Evolutionary conservation across 2,888 invertebrate species (phyloP), one percentile per base, ranked within the genome.

Genomic region (Eilema sororculum): DNA sequence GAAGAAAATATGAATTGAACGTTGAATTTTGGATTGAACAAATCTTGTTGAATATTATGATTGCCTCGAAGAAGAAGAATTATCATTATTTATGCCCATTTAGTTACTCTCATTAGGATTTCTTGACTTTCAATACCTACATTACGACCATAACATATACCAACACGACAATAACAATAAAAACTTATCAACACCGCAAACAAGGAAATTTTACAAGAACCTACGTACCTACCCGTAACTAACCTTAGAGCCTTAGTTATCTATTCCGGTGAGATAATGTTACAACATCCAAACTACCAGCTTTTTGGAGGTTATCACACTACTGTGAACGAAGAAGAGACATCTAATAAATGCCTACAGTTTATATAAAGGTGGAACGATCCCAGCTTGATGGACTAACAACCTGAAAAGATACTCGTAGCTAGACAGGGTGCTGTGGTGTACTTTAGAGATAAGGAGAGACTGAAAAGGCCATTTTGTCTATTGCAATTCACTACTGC

Each of bases 151-250:
- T 37, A n/a, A n/a, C n/a, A n/a, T n/a, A n/a, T n/a, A n/a, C 37
- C 13, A 16, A 41, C 16, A n/a, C 6, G 8, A 52, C 8, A 52
- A 52, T n/a, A 52, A 52, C 52, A 52, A 9, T n/a, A n/a, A n/a
- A 52, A 52, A 52, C n/a, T 52, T 52, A 52, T 52, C 52, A 52
- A n/a, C 52, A 52, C 52, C 9, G 52, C 52, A 52, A 52, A 52
- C n/a, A 52, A 52, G 52, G 52, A 52, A 52, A 52, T 52, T 52
- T 52, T 52, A 52, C 9, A 52, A 52, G 52, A n/a, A 52, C n/a
- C 33, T 37, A 37, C 12, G 33, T 37, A 37, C 33, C 33, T 37
- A 37, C 33, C 8, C n/a, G 52, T 52, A 6, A 52, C 8, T 52
- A n/a, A 52, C 52, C 52, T 9, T n/a, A n/a, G 52, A 52, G 8